Base-by-base conservation (phyloP, 2,888 invertebrate species). In the Volucella inflata region DNA sequence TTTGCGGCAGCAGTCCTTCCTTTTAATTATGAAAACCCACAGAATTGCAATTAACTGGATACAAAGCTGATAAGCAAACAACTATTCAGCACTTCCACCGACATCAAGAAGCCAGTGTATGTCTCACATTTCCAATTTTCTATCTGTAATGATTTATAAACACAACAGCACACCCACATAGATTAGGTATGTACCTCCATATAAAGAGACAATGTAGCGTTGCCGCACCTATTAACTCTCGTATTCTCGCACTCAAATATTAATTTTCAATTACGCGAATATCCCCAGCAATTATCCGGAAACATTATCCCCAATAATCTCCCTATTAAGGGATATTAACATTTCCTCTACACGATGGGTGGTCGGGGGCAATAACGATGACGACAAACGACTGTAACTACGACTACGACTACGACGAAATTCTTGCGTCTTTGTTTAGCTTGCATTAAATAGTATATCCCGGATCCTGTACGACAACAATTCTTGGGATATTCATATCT, bases 211-310 rank as follows among this genome's bases (percentile, higher is more conserved):
- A 30, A 9, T 21, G 21, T 12, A 44, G 1, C 12, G 6, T 50
- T 30, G 55, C 55, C 48, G 38, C 60, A n/a, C 50, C 10, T 68
- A 17, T 46, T 51, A 50, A 38, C 36, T 30, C 65, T 51, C 30
- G 60, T 68, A 67, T 17, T 17, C 10, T 74, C 75, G 70, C 68
- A 71, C 71, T 82, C 83, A 87, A 82, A 87, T 79, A 87, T 87
- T 87, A 82, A 82, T 82, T 87, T 87, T 87, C 87, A 87, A 85
- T 85, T 81, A 85, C 71, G 80, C 80, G 85, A 80, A 85, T 81
- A 85, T 85, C 85, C 76, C 68, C 72, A 81, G 80, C 81, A 85
- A 85, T 85, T 85, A 85, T 81, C 80, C 68, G 64, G 77, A 81
- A 85, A 81, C 85, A 85, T 85, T 85, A 85, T 85, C 80, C 59